Percentiles rank a stretch among this genome's conserved stretches.
Conservation (phyloP, 2,888 invertebrate genomes). For the Apomyelois bistriatella region DNA sequence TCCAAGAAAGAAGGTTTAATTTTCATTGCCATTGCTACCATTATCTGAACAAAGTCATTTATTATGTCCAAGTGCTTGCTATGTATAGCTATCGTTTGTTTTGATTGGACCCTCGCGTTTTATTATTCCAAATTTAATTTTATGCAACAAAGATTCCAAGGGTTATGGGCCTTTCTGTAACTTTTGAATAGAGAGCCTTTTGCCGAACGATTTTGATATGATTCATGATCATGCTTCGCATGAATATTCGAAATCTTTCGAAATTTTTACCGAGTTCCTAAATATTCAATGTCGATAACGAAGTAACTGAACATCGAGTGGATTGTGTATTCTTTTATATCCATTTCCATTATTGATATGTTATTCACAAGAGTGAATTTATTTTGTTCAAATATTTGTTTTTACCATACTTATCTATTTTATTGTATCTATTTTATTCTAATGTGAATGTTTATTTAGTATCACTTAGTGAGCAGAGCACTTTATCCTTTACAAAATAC, state of each 20-base stretch:
- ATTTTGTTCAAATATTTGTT: neutral
- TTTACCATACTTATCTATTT: too few relatives aligned
- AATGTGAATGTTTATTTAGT: too few relatives aligned
- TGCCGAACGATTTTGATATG: neutral
- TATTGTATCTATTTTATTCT: too few relatives aligned
- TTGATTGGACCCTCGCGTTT: conserved; percentile 8
- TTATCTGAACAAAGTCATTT: neutral
- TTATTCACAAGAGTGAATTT: neutral
- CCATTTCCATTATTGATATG: neutral
- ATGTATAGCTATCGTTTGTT: conserved; percentile 6
- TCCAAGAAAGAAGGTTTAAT: neutral
- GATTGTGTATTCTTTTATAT: neutral
- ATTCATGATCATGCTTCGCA: neutral
- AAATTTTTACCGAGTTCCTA: neutral
- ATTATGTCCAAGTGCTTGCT: conserved; percentile 3
- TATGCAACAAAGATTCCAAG: neutral
- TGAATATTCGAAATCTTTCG: neutral
- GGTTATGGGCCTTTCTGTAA: neutral
- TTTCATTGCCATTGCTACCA: neutral
- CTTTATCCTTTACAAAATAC: too few relatives aligned
- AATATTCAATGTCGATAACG: neutral
- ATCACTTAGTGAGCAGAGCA: too few relatives aligned
- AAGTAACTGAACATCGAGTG: neutral
- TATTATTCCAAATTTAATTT: conserved; percentile 8
- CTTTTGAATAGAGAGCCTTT: neutral